Percentiles rank a stretch among this genome's conserved stretches.
phyloP scores from a whole-genome alignment of 2,113 vertebrate species.

The Eleginops maclovinus region DNA sequence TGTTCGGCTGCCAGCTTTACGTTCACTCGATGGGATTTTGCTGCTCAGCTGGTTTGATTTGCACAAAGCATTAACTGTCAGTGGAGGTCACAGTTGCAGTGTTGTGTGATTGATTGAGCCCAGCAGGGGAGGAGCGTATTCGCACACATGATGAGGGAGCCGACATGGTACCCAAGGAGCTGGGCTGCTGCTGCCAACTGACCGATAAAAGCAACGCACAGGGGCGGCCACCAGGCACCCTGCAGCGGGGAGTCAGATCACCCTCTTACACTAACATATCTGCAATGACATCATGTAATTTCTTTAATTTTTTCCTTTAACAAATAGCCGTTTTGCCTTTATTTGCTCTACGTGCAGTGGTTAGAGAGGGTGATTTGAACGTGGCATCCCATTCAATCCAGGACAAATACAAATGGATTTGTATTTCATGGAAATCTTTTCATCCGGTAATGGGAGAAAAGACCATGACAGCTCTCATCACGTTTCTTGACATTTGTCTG shows the following conservation, averaged over 20 bases:
- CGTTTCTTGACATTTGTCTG: too few relatives aligned
- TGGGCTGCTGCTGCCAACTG: constrained; percentile 38
- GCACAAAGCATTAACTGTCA: constrained; percentile 58
- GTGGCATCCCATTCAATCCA: not conserved
- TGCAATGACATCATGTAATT: not conserved
- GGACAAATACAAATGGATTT: not conserved
- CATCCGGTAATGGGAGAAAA: too few relatives aligned
- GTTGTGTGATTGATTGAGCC: constrained; percentile 62
- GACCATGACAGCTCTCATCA: not conserved
- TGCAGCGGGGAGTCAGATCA: constrained; percentile 3
- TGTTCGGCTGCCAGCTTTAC: constrained; percentile 1
- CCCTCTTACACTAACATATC: not conserved
- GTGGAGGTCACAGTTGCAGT: constrained; percentile 59
- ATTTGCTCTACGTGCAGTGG: not conserved
- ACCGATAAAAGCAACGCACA: constrained; percentile 23
- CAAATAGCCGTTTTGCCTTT: not conserved
- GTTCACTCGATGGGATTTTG: constrained; percentile 13
- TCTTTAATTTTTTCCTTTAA: not conserved
- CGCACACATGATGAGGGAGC: constrained; percentile 45
- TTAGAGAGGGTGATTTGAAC: too few relatives aligned
- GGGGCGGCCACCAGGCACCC: constrained; percentile 33
- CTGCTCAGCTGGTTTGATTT: constrained; percentile 59
- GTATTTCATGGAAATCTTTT: not conserved
- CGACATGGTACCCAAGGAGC: constrained; percentile 59
- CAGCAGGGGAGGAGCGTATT: constrained; percentile 53